These are phyloP conservation scores for Aspiorhynchus laticeps DNA, from an alignment of 2,113 vertebrate species.

Conservation along the genomic window DNA sequence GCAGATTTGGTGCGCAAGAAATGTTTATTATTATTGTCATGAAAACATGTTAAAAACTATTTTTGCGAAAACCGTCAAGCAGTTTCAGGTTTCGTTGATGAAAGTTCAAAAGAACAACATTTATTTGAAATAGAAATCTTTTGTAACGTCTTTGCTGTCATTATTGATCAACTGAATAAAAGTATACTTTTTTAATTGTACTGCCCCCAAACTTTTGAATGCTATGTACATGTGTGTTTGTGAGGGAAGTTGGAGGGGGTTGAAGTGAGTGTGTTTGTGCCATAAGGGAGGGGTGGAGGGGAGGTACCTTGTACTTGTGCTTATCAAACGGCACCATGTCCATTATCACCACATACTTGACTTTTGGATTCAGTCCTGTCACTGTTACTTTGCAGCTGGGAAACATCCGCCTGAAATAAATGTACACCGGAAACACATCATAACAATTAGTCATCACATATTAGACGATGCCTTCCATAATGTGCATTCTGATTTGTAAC, in stretches of 20 bases:
- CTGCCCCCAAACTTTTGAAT: not conserved
- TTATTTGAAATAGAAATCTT: no score
- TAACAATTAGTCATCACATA: conserved; percentile 21
- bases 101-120: no score
- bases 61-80: no score
- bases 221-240: not conserved
- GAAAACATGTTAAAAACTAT: no score
- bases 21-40: no score
- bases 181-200: not conserved
- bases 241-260: not conserved
- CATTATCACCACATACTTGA: conserved; percentile 66
- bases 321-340: conserved; percentile 68
- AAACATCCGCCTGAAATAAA: conserved; percentile 64
- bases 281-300: conserved; percentile 31
- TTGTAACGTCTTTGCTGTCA: no score
- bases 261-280: not conserved
- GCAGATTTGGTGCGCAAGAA: no score
- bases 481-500: not conserved
- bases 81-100: no score
- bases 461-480: not conserved
- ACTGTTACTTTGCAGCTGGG: conserved; percentile 64
- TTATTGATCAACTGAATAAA: no score
- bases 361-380: conserved; percentile 62
- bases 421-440: not conserved
- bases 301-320: conserved; percentile 65